Evolutionary conservation across 2,888 invertebrate species (phyloP).

Genomic region (Drosophila nigricruria): DNA sequence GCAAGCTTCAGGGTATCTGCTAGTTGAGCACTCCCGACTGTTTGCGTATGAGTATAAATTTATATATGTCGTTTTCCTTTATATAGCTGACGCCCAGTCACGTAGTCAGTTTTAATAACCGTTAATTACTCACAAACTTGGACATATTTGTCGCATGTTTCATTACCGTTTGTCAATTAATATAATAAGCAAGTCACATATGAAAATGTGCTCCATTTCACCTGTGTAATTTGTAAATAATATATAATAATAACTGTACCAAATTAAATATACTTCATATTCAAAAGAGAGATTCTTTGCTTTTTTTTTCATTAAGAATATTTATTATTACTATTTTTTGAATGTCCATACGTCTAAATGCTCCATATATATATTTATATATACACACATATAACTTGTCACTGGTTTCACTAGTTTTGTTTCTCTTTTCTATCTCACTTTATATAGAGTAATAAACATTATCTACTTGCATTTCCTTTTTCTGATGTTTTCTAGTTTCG

Average conservation of each 20-base stretch:
- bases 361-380: no score
- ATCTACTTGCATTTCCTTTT: not conserved
- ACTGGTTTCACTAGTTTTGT: no score
- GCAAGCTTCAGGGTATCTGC: no score
- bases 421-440: no score
- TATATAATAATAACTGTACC: not conserved
- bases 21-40: no score
- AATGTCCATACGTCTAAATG: no score
- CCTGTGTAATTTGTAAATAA: constrained; percentile 2
- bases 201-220: constrained; percentile 9
- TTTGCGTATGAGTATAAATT: not conserved
- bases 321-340: no score
- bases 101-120: constrained; percentile 46
- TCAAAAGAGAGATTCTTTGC: not conserved
- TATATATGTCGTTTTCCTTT: not conserved
- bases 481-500: not conserved
- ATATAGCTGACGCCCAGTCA: constrained; percentile 26
- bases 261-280: not conserved
- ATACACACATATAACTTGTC: no score
- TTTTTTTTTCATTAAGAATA: no score
- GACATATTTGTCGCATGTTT: constrained; percentile 44
- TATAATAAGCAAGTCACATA: not conserved
- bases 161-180: constrained; percentile 21
- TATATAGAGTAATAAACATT: not conserved
- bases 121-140: constrained; percentile 42